Base-by-base conservation (phyloP, 2,797 vertebrate species). In the Gila robusta region DNA sequence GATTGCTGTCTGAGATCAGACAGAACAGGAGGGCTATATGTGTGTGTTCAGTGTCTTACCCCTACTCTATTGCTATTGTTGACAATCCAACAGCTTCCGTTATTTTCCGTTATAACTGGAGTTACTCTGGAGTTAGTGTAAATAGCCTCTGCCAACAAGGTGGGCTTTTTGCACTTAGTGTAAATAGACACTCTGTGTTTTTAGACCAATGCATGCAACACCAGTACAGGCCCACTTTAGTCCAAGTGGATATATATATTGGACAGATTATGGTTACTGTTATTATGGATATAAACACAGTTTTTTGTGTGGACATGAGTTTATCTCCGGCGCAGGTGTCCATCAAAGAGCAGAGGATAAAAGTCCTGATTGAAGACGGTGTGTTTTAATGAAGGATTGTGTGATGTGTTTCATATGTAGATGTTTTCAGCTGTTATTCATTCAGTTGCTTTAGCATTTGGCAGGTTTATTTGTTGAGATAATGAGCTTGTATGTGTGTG, bases 311-410 rank as follows among this genome's bases (percentile, higher is more conserved):
- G 47, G 10, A 32, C 19, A 11, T 28, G 49, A 35, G 32, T 16
- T 82, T 2, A n/a, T 82, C 35, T 44, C 23, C 19, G 6, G 26
- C 23, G 39, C 81, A 82, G 69, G 69, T 82, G 81, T 6, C 1
- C 23, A 85, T 87, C 44, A 87, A 76, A 87, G 70, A 54, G 82
- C 62, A 73, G 72, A 67, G 26, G n/a, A 84, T 71, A 56, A 76
- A 82, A 37, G 72, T 62, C 72, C 82, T 82, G 82, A 87, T 85
- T 87, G 82, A 89, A 79, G 72, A 76, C 35, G 0, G 54, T 49
- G 64, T 82, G 67, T 49, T 73, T 72, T 73, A 73, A 73, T 62
- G 37, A 73, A 56, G 54, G 62, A 26, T 72, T 64, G 47, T 28
- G 44, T 64, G 39, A 64, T 47, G 78, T 5, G 41, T 86, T 89